These are phyloP conservation scores for Sakesphorus luctuosus DNA, from an alignment of 2,113 vertebrate genomes.

Conservation along the genomic window DNA sequence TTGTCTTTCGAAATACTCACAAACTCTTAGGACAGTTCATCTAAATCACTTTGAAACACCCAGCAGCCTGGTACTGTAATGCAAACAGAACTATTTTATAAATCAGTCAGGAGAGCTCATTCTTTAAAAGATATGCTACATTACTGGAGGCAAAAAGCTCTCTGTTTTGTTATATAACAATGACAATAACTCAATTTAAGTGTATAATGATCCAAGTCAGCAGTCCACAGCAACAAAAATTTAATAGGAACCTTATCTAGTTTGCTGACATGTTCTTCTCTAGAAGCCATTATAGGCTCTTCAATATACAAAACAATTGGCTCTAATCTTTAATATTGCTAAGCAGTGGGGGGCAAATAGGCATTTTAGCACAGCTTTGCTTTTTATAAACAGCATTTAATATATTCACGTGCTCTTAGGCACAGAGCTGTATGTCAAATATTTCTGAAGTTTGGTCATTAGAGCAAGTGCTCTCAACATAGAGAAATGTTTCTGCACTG, in stretches of 20 bases:
- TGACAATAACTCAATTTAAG: slow-evolving; percentile 76
- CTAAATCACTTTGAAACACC: slow-evolving; percentile 67
- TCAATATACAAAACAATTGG: slow-evolving; percentile 73
- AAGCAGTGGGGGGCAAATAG: slow-evolving; percentile 75
- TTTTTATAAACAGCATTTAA: slow-evolving; percentile 75
- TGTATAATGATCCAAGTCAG: slow-evolving; percentile 72
- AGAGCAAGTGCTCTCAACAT: neutral
- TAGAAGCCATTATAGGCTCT: slow-evolving; percentile 64
- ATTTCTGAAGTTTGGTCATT: slow-evolving; percentile 46
- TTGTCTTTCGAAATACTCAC: slow-evolving; percentile 53
- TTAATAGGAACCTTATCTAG: slow-evolving; percentile 74
- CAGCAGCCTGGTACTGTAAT: slow-evolving; percentile 36
- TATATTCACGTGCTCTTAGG: slow-evolving; percentile 48
- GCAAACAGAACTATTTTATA: slow-evolving; percentile 65
- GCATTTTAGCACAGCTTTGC: slow-evolving; percentile 72
- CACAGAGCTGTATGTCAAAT: slow-evolving; percentile 30
- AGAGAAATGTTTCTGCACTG: neutral
- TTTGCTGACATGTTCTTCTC: slow-evolving; percentile 70
- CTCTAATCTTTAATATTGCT: slow-evolving; percentile 78
- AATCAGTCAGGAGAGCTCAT: slow-evolving; percentile 43
- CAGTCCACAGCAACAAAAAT: slow-evolving; percentile 67
- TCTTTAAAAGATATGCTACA: slow-evolving; percentile 60
- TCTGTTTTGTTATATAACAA: slow-evolving; percentile 66
- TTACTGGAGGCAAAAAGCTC: slow-evolving; percentile 50
- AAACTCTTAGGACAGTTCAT: slow-evolving; percentile 56